phyloP scores from a whole-genome alignment of 2,888 invertebrate genomes.

The Protodeltote pygarga region DNA sequence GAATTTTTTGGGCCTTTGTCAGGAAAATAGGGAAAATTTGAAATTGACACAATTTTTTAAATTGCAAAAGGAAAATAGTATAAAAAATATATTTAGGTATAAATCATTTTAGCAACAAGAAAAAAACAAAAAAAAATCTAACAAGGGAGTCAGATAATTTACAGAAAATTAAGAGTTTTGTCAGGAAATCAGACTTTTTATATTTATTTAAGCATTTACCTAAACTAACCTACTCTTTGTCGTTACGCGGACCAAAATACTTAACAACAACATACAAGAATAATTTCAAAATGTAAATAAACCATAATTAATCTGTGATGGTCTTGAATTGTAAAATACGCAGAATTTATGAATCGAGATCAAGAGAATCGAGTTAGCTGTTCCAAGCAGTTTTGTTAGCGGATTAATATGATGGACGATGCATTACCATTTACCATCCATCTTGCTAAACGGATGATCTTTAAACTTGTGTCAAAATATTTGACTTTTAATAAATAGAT shows the following conservation, averaged over 20 bases:
- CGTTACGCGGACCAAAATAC: slow-evolving; percentile 22
- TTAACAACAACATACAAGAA: slow-evolving; percentile 26
- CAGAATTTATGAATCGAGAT: slow-evolving; percentile 44
- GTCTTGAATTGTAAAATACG: slow-evolving; percentile 46
- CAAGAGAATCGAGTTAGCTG: slow-evolving; percentile 34
- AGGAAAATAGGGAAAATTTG: no score
- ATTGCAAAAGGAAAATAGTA: no score
- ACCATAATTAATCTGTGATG: slow-evolving; percentile 52
- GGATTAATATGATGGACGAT: slow-evolving; percentile 52
- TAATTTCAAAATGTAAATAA: slow-evolving; percentile 48
- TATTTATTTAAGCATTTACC: no score
- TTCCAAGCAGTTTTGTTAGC: slow-evolving; percentile 34
- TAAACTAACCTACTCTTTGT: no score
- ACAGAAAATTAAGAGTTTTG: no score
- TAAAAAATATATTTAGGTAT: no score
- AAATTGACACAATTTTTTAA: no score
- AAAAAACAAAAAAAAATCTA: no score
- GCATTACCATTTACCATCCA: slow-evolving; percentile 36
- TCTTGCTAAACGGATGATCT: slow-evolving; percentile 40
- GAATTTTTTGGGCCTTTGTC: no score
- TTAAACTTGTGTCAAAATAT: slow-evolving; percentile 23
- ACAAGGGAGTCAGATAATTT: no score
- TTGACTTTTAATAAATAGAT: slow-evolving; percentile 25
- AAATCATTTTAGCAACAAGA: no score
- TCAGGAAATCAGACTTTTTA: no score